Conservation (phyloP, 2,888 invertebrate genomes). For the Hyles lineata region DNA sequence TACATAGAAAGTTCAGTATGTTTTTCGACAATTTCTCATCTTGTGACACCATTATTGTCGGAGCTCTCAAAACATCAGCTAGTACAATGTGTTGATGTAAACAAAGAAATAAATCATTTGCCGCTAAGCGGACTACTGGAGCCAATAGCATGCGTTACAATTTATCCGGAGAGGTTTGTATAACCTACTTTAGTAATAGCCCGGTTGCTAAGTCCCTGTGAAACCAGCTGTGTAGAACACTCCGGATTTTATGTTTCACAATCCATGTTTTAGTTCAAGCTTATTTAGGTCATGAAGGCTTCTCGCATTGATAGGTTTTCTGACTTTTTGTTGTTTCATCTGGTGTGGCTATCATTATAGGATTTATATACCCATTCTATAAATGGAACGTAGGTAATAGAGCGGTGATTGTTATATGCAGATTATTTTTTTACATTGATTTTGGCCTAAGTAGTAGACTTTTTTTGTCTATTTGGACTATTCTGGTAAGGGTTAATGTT, state of each 20-base stretch:
- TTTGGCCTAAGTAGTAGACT: too few species aligned
- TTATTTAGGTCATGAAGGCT: conserved; percentile 2
- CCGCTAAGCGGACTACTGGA: background rate
- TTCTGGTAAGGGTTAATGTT: too few species aligned
- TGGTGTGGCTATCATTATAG: too few species aligned
- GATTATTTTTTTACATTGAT: too few species aligned
- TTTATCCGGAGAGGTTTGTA: background rate
- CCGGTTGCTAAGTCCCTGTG: background rate
- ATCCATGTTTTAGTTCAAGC: background rate
- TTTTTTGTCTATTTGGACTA: too few species aligned
- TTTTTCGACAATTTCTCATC: background rate
- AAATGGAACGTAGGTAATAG: too few species aligned
- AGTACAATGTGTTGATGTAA: background rate
- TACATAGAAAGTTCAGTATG: too few species aligned
- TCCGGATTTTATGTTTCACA: background rate
- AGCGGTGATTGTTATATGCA: too few species aligned
- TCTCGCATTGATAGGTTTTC: background rate
- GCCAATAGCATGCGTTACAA: background rate
- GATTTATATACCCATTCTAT: too few species aligned
- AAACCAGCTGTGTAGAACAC: conserved; percentile 1
- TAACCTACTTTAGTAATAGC: background rate
- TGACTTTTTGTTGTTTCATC: too few species aligned
- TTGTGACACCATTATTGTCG: background rate
- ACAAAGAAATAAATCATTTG: background rate
- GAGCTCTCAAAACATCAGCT: background rate